phyloP scores from a whole-genome alignment of 2,888 invertebrate species.

The Nowickia ferox region DNA sequence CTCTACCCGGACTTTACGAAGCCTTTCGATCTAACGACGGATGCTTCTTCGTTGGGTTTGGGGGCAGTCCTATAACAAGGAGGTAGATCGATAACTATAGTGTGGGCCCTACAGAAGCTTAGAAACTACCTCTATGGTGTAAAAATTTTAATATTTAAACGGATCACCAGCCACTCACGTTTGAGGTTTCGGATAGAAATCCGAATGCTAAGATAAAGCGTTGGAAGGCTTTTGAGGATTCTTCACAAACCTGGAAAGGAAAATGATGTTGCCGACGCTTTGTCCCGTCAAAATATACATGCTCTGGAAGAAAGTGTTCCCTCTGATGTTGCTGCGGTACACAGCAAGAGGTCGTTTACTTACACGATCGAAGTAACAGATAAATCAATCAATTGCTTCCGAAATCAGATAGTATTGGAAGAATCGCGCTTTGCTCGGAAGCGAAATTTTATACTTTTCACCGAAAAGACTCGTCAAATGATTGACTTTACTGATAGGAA shows the following conservation, averaged over 20 bases:
- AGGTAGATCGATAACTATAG: constrained; percentile 28
- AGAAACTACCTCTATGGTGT: constrained; percentile 13
- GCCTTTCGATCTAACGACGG: constrained; percentile 64
- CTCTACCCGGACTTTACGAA: constrained; percentile 62
- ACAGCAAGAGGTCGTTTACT: neutral
- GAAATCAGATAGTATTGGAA: constrained; percentile 71
- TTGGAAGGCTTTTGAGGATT: constrained; percentile 2
- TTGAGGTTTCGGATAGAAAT: neutral
- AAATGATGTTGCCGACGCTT: neutral
- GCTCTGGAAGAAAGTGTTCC: neutral
- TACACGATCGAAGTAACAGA: constrained; percentile 33
- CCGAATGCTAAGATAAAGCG: neutral
- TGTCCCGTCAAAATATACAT: neutral
- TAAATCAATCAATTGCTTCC: constrained; percentile 59
- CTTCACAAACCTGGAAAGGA: neutral
- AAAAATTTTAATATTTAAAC: neutral
- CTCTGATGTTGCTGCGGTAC: neutral
- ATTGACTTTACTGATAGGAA: constrained; percentile 53
- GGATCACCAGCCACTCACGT: constrained; percentile 19
- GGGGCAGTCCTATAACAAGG: constrained; percentile 54
- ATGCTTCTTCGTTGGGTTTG: constrained; percentile 38
- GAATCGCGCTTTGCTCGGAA: neutral
- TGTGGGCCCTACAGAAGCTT: neutral
- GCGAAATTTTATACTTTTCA: constrained; percentile 7
- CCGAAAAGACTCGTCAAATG: constrained; percentile 17